phyloP scores from a whole-genome alignment of 2,113 vertebrate species.

The Eubucco bourcierii region DNA sequence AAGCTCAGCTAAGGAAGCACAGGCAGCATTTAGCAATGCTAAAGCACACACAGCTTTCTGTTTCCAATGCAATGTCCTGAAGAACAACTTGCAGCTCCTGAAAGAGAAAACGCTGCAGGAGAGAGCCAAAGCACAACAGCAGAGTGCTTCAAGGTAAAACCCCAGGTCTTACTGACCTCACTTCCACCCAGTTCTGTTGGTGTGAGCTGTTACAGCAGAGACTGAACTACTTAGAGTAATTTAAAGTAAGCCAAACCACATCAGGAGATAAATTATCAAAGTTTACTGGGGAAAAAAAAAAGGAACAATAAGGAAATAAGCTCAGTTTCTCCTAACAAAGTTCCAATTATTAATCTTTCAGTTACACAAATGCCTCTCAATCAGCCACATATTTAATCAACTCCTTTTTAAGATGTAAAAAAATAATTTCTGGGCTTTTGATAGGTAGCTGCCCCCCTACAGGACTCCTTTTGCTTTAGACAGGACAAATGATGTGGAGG shows the following conservation, averaged over 20 bases:
- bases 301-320: neutral
- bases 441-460: neutral
- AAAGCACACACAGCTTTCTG: constrained; percentile 11
- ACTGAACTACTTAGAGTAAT: neutral
- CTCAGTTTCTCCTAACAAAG: neutral
- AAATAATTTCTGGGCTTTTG: neutral
- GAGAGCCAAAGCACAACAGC: neutral
- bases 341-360: neutral
- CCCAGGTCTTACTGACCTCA: neutral
- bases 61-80: neutral
- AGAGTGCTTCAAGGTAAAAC: neutral
- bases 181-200: neutral
- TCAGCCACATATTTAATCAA: neutral
- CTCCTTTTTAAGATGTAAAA: neutral
- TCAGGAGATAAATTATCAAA: neutral
- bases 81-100: neutral
- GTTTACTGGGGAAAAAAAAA: neutral
- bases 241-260: neutral
- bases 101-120: constrained; percentile 1
- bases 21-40: neutral
- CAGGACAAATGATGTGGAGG: neutral
- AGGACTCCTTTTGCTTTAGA: neutral
- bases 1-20: neutral
- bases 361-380: neutral
- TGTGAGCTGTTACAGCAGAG: neutral